Evolutionary conservation across 2,797 vertebrate species (phyloP), one percentile per base, ranked within the genome.

Genomic region (Mico argentatus): DNA sequence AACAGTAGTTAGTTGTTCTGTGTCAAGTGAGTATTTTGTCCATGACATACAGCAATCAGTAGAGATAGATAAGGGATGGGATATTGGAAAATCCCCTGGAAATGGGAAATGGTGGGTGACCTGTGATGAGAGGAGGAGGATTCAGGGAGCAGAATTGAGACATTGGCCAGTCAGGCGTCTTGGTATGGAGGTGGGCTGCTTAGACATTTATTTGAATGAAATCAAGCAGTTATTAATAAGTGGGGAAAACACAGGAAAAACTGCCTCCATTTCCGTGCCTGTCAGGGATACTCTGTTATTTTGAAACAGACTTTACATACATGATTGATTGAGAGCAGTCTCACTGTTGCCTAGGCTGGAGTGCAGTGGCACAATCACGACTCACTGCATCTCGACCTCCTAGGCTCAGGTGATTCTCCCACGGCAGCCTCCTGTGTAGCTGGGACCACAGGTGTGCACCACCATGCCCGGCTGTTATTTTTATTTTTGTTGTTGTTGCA

Each of bases 91-190:
- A 26, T 30, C 26, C 72, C 70, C 17, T 10, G 0, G 52, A 39
- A 10, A 15, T 1, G 0, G 24, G n/a, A 44, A 7, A 5, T 1
- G 39, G 44, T 10, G 41, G 24, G n/a, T 10, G 14, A 8, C 0
- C 7, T 61, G 24, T 6, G 89, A 14, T 48, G 17, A 44, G 64
- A 36, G 70, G 10, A 84, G 57, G 41, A 79, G 64, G 75, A 10
- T 26, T 33, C 30, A 0, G 57, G 59, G 46, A 17, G 59, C 14
- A 36, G 1, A n/a, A 46, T 67, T 9, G 3, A 30, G 52, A 64
- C 26, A 0, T 7, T 7, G 39, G 46, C 86, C 55, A 15, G 84
- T 26, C 14, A 0, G 0, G 6, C 0, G 12, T 33, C 41, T 77
- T 48, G 0, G 33, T 7, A 8, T 73, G 84, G 61, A 46, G 11